phyloP scores from a whole-genome alignment of 2,797 vertebrate species.

The Salmo trutta region DNA sequence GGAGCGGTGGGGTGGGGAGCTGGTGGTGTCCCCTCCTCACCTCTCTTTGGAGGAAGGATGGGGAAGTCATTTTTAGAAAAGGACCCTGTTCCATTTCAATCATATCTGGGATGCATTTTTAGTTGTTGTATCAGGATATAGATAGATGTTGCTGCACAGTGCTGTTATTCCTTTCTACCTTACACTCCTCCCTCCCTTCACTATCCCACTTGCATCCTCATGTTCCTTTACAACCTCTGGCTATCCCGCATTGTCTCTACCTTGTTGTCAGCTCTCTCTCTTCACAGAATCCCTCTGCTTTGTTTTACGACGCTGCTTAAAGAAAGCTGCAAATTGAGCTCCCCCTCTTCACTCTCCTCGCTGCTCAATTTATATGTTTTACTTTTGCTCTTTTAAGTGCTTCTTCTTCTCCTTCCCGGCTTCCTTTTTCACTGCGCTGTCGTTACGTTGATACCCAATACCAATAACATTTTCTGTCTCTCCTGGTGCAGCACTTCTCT shows the following conservation, averaged over 20 bases:
- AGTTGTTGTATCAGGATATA: background rate
- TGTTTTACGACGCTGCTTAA: conserved; percentile 29
- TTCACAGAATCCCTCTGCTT: conserved; percentile 22
- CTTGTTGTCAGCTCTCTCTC: conserved; percentile 21
- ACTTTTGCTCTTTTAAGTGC: background rate
- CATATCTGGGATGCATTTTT: conserved; percentile 21
- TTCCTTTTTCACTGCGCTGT: conserved; percentile 35
- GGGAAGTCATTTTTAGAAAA: conserved; percentile 28
- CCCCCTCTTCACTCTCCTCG: conserved; percentile 14
- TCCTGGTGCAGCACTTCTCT: conserved; percentile 34
- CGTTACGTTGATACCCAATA: conserved; percentile 46
- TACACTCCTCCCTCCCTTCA: background rate
- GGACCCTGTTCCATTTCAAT: conserved; percentile 53
- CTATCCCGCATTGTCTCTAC: conserved; percentile 23
- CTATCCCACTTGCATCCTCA: conserved; percentile 24
- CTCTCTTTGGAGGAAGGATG: conserved; percentile 34
- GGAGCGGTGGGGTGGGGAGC: background rate
- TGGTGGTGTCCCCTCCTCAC: background rate
- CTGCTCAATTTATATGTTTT: conserved; percentile 2
- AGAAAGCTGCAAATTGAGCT: conserved; percentile 34
- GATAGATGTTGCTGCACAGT: background rate
- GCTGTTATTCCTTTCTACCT: background rate
- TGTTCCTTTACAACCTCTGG: conserved; percentile 15
- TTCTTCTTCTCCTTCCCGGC: conserved; percentile 13
- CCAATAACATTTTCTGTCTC: conserved; percentile 36